Evolutionary conservation across 2,888 invertebrate species (phyloP).

Genomic region (Pteria penguin): DNA sequence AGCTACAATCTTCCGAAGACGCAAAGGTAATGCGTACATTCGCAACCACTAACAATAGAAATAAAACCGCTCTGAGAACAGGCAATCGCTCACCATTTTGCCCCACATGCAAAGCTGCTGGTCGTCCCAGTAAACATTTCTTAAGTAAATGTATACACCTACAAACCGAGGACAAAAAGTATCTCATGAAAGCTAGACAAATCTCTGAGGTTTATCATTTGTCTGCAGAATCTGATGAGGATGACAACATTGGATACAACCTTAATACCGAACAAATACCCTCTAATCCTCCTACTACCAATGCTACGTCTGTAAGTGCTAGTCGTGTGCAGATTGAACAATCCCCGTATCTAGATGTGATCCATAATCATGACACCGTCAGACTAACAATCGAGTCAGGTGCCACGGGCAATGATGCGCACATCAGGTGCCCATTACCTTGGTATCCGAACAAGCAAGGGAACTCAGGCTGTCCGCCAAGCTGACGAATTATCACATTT

Average conservation of each 20-base stretch:
- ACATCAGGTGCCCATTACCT: background rate
- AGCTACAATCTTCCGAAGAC: conserved; percentile 3
- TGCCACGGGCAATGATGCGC: conserved; percentile 13
- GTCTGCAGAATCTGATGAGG: background rate
- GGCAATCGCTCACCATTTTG: background rate
- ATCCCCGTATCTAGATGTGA: conserved; percentile 5
- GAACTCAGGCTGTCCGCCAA: conserved; percentile 8
- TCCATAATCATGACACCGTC: background rate
- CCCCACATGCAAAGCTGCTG: conserved; percentile 11
- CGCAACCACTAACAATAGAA: background rate
- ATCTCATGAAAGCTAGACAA: conserved; percentile 21
- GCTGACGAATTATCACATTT: conserved; percentile 17
- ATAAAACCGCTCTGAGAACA: too few relatives aligned
- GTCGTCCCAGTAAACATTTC: conserved; percentile 28
- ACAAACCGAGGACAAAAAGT: conserved; percentile 35
- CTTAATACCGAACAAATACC: background rate
- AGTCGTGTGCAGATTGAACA: conserved; percentile 13
- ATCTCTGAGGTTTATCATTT: background rate
- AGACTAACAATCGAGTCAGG: background rate
- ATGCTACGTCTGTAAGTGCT: background rate
- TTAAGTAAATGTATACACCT: conserved; percentile 41
- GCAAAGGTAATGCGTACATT: conserved; percentile 7
- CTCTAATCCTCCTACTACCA: background rate
- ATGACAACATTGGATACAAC: background rate
- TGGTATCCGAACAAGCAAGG: background rate